These are phyloP conservation scores for Jaculus jaculus DNA, from an alignment of 2,113 vertebrate genomes.

Conservation along the genomic window DNA sequence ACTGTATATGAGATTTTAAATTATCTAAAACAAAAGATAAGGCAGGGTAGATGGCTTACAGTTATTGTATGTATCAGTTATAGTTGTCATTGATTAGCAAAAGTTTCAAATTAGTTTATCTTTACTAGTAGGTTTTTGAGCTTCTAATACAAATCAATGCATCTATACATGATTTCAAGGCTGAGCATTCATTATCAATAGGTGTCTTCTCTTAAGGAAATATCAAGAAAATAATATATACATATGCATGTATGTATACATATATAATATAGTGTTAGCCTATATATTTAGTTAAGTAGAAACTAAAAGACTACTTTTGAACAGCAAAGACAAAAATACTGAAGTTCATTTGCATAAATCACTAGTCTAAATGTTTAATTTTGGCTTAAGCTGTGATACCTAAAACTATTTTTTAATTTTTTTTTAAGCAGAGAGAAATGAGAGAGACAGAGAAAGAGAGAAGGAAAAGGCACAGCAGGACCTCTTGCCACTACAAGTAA, in stretches of 20 bases:
- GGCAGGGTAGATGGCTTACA: background rate
- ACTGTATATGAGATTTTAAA: slow-evolving; percentile 1
- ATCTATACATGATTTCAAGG: background rate
- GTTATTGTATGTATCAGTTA: slow-evolving; percentile 30
- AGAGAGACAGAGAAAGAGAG: no score
- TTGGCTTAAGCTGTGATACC: no score
- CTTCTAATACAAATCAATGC: background rate
- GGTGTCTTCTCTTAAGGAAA: background rate
- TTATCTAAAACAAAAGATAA: slow-evolving; percentile 52
- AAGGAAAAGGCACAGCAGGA: no score
- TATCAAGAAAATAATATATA: no score
- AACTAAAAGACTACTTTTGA: background rate
- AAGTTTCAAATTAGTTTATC: background rate
- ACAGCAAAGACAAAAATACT: background rate
- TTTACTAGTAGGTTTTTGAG: background rate
- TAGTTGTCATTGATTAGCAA: background rate
- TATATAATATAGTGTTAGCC: no score
- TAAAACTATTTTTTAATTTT: no score
- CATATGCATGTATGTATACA: no score
- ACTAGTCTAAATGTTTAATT: no score
- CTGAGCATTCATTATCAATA: background rate
- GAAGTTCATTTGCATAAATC: background rate
- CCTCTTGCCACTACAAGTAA: no score
- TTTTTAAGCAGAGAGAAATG: no score
- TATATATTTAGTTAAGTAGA: no score